Conservation (phyloP, 1,140 invertebrate species). For the Sminthurides bifidus region DNA sequence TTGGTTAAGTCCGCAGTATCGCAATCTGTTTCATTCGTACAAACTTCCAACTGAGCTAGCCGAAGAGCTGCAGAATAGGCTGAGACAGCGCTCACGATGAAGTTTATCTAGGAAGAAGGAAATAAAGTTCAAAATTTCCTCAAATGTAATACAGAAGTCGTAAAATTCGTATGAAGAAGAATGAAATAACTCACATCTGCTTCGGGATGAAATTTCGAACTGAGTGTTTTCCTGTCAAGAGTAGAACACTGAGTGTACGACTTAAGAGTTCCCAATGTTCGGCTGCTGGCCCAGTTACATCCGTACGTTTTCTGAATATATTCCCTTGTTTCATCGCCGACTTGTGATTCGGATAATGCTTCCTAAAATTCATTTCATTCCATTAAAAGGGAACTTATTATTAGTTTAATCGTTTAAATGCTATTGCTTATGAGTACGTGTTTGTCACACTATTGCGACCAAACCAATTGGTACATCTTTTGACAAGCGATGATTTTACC, state of each 20-base stretch:
- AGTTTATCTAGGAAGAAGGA: constrained; percentile 29
- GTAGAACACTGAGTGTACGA: constrained; percentile 16
- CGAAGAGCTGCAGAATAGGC: constrained; percentile 35
- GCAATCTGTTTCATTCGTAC: constrained; percentile 20
- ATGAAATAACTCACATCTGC: constrained; percentile 23
- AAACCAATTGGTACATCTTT: neutral
- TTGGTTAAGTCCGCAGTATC: constrained; percentile 17
- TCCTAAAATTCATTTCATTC: constrained; percentile 10
- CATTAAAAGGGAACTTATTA: constrained; percentile 1
- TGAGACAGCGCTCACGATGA: constrained; percentile 35
- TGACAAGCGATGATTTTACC: constrained; percentile 4
- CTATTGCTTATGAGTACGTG: too few species aligned
- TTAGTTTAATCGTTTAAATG: neutral
- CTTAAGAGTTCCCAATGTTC: constrained; percentile 6
- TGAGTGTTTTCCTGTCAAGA: constrained; percentile 17
- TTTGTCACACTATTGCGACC: neutral
- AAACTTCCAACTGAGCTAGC: constrained; percentile 32
- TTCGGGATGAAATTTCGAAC: constrained; percentile 27
- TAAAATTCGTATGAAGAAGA: neutral
- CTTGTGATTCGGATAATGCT: constrained; percentile 4
- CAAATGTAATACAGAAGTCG: neutral
- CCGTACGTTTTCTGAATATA: constrained; percentile 26
- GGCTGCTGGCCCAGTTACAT: constrained; percentile 26
- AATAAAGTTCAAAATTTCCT: neutral
- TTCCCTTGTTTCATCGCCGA: constrained; percentile 20